Evolutionary conservation across 30 jellyfish, hydroid and myxozoan species (phyloP).

Genomic region (Cassiopea xamachana): DNA sequence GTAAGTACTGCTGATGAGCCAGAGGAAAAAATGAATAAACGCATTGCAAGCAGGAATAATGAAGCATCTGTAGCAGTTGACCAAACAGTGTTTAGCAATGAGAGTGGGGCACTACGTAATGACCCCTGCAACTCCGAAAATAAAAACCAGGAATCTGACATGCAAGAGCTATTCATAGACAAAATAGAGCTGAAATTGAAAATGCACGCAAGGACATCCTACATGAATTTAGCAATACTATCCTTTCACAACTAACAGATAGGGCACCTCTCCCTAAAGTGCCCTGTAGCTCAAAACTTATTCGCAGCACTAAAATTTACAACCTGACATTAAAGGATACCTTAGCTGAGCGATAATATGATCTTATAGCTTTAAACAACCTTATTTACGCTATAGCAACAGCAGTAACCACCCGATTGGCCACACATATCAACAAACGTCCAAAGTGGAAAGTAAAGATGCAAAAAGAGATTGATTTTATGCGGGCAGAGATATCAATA

Average conservation of each 20-base stretch:
- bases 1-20: no score
- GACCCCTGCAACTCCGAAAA: no score
- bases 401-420: background rate
- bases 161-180: background rate
- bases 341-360: background rate
- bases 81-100: no score
- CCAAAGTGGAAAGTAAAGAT: slow-evolving; percentile 36
- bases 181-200: background rate
- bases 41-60: no score
- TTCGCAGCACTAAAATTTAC: background rate
- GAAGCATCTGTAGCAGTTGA: no score
- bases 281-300: background rate
- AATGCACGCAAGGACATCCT: background rate
- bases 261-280: slow-evolving; percentile 2
- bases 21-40: no score
- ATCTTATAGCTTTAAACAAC: background rate
- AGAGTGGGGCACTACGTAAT: no score
- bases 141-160: background rate
- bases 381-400: slow-evolving; percentile 16
- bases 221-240: background rate
- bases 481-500: slow-evolving; percentile 15
- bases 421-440: background rate
- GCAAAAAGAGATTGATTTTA: slow-evolving; percentile 16
- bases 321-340: background rate
- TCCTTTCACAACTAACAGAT: background rate